These are phyloP conservation scores for Acanthis flammea DNA, from an alignment of 2,797 vertebrate species.

Conservation along the genomic window DNA sequence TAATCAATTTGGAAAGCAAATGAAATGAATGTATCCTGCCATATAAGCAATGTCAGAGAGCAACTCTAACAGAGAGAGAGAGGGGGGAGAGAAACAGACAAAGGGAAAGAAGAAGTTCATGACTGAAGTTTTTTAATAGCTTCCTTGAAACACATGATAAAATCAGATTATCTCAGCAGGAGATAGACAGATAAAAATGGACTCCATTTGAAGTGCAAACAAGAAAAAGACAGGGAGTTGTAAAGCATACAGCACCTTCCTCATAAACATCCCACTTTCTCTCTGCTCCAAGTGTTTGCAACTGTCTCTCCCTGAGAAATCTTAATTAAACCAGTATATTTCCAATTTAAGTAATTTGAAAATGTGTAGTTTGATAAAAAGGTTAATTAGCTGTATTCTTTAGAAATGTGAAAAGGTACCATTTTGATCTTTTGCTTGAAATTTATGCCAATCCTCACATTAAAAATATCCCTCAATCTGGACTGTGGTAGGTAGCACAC, in stretches of 20 bases:
- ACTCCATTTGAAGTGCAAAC: constrained; percentile 49
- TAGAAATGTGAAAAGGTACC: constrained; percentile 28
- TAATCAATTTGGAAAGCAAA: constrained; percentile 13
- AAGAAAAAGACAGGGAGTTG: constrained; percentile 39
- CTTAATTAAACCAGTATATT: constrained; percentile 70
- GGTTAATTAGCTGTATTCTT: constrained; percentile 45
- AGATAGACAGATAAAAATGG: constrained; percentile 50
- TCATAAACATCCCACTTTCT: constrained; percentile 31
- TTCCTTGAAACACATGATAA: constrained; percentile 60
- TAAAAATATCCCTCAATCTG: constrained; percentile 28
- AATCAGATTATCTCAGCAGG: constrained; percentile 46
- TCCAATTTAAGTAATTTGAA: constrained; percentile 39
- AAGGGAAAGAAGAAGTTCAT: constrained; percentile 13
- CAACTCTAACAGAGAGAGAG: not conserved
- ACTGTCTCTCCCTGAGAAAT: constrained; percentile 55
- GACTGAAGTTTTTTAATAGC: constrained; percentile 58
- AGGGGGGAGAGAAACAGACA: constrained; percentile 1
- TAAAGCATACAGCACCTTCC: constrained; percentile 12
- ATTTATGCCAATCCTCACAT: constrained; percentile 29
- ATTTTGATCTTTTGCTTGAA: constrained; percentile 65
- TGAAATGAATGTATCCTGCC: constrained; percentile 37
- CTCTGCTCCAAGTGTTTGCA: constrained; percentile 27
- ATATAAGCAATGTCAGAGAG: constrained; percentile 13
- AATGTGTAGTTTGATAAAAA: constrained; percentile 49
- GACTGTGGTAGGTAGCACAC: not conserved